Base-by-base conservation (phyloP, 1,140 invertebrate species). In the Pararge aegeria region DNA sequence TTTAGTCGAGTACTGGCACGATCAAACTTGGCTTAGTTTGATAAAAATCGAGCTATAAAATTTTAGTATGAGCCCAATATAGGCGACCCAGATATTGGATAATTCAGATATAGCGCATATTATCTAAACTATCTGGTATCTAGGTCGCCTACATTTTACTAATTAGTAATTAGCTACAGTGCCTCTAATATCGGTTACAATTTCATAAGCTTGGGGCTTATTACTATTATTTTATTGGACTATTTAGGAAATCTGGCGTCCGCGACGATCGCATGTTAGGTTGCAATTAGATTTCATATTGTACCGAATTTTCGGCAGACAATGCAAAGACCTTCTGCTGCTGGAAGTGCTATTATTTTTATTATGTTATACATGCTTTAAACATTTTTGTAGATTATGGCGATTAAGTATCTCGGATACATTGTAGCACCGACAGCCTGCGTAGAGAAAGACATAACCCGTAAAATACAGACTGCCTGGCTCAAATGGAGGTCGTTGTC, bases 211-310 rank as follows among this genome's bases (percentile, higher is more conserved):
- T 18, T 37, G 13, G 13, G 30, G 50, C 12, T 34, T 38, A 56
- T 49, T 49, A 30, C n/a, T 54, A 49, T 30, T 58, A 49, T 60
- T 61, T 65, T 64, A 60, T 61, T 55, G 49, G 50, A 61, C 24
- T 51, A 37, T 58, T 61, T 51, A 58, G 50, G 37, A 60, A 70
- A 62, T 61, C 49, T 61, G 67, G 61, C 46, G 34, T 13, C 51
- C 49, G 52, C 52, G 38, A 62, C 54, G 52, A 56, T 75, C 52
- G 73, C 73, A 72, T 75, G 73, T 59, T 48, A 49, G 27, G 19
- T 46, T 40, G 57, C 73, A 73, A 73, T 75, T 73, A 75, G 68
- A 65, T 67, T 73, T 58, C 61, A 37, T 57, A 57, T 53, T 63
- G 59, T 63, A 57, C 46, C 27, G 52, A 65, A 65, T 48, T 68